Percentiles rank a stretch among this genome's conserved stretches.
These are phyloP conservation scores for Corythornis vintsioides DNA, from an alignment of 2,113 vertebrate genomes.

Conservation along the genomic window DNA sequence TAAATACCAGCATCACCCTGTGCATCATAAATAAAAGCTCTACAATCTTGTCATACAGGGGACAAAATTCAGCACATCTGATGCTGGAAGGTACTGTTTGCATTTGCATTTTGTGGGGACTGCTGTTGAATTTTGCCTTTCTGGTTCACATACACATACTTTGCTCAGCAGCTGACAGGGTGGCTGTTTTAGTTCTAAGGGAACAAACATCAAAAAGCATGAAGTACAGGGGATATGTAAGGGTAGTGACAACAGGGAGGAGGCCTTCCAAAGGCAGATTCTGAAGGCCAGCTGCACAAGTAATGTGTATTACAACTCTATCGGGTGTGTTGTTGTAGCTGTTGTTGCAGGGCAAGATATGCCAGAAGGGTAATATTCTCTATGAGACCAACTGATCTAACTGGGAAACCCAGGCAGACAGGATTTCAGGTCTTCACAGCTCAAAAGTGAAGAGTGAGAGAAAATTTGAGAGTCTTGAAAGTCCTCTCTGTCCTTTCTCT, in stretches of 20 bases:
- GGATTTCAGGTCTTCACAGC: background rate
- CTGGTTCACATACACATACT: background rate
- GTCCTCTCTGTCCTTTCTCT: background rate
- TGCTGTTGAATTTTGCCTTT: background rate
- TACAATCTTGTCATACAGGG: background rate
- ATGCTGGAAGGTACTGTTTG: background rate
- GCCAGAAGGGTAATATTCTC: background rate
- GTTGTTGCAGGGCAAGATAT: background rate
- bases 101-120: background rate
- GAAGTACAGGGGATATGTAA: background rate
- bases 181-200: background rate
- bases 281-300: rapidly evolving
- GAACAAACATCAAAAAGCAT: background rate
- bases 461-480: background rate
- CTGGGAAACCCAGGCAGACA: background rate
- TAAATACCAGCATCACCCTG: background rate
- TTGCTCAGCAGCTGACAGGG: background rate
- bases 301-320: rapidly evolving
- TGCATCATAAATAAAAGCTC: background rate
- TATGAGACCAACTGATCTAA: background rate
- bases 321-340: background rate
- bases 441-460: background rate
- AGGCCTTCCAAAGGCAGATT: background rate
- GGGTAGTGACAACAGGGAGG: background rate
- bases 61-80: background rate